These are phyloP conservation scores for Linurgus olivaceus DNA, from an alignment of 2,797 vertebrate species.

Conservation along the genomic window DNA sequence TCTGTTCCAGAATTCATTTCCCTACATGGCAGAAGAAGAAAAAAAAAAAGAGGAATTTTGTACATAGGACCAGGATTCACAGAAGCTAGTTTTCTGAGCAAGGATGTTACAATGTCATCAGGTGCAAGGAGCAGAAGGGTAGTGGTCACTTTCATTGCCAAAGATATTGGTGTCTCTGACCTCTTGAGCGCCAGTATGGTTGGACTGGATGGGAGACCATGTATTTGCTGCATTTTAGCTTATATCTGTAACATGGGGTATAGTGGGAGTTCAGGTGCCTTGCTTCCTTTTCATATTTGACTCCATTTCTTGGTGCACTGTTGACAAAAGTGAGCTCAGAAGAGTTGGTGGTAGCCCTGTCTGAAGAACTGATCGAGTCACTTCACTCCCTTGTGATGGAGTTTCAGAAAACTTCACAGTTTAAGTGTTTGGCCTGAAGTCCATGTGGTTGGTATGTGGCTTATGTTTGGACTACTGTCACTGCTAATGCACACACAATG, in stretches of 20 bases:
- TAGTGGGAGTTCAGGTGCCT: neutral
- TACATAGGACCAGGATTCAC: neutral
- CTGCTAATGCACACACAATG: neutral
- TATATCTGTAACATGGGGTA: neutral
- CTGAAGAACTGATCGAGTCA: neutral
- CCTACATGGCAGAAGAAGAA: neutral
- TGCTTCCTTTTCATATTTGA: accelerated
- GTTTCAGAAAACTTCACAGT: neutral
- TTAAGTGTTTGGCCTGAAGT: neutral
- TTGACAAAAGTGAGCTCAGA: neutral
- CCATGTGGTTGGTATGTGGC: neutral
- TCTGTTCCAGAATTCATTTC: neutral
- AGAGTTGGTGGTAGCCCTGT: neutral
- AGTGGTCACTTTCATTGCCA: neutral
- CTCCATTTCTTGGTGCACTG: neutral
- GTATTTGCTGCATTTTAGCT: neutral
- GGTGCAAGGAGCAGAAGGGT: neutral
- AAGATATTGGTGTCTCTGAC: neutral
- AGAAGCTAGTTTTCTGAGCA: neutral
- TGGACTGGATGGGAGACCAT: neutral
- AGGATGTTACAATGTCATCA: neutral
- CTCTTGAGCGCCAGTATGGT: neutral
- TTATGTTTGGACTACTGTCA: neutral
- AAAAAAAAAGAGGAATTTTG: neutral
- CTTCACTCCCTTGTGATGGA: neutral